A percentile compares a stretch with the other conserved stretches of the same genome.
Conservation (phyloP, 2,797 vertebrate genomes). For the Lepilemur ruficaudatus region DNA sequence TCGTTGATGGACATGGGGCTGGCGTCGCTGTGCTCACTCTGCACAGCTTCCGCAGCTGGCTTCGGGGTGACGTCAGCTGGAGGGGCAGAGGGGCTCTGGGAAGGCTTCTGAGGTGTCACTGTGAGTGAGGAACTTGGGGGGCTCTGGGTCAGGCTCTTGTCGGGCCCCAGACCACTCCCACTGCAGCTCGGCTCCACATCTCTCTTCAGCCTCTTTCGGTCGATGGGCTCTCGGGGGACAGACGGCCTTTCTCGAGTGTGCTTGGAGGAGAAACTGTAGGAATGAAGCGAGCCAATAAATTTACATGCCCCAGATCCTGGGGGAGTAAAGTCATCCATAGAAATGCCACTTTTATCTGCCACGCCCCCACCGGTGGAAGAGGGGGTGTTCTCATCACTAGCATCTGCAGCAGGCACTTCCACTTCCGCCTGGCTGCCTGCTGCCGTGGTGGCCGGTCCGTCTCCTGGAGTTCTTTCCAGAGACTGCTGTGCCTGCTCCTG, state of each 20-base stretch:
- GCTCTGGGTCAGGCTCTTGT: slow-evolving; percentile 58
- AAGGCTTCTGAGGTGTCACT: slow-evolving; percentile 82
- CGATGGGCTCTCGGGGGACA: slow-evolving; percentile 83
- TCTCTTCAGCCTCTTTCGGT: slow-evolving; percentile 85
- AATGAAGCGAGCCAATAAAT: slow-evolving; percentile 88
- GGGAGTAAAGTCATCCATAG: slow-evolving; percentile 84
- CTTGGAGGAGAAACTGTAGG: slow-evolving; percentile 88
- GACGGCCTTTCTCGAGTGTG: slow-evolving; percentile 83
- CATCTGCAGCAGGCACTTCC: neutral
- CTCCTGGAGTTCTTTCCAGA: slow-evolving; percentile 71
- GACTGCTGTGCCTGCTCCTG: slow-evolving; percentile 52
- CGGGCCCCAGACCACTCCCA: slow-evolving; percentile 67
- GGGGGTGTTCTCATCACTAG: slow-evolving; percentile 13
- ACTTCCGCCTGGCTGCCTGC: slow-evolving; percentile 49
- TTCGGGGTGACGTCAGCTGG: slow-evolving; percentile 84
- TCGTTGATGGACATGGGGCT: slow-evolving; percentile 88
- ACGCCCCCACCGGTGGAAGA: neutral
- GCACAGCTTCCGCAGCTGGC: slow-evolving; percentile 82
- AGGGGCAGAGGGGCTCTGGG: slow-evolving; percentile 81
- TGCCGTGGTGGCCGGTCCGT: slow-evolving; percentile 44
- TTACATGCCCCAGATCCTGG: slow-evolving; percentile 85
- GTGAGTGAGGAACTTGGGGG: slow-evolving; percentile 82
- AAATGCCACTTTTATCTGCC: slow-evolving; percentile 81
- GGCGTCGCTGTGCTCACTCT: slow-evolving; percentile 82
- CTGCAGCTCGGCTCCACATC: slow-evolving; percentile 81